These are phyloP conservation scores for Xylota segnis DNA, from an alignment of 2,888 invertebrate species.

Conservation along the genomic window DNA sequence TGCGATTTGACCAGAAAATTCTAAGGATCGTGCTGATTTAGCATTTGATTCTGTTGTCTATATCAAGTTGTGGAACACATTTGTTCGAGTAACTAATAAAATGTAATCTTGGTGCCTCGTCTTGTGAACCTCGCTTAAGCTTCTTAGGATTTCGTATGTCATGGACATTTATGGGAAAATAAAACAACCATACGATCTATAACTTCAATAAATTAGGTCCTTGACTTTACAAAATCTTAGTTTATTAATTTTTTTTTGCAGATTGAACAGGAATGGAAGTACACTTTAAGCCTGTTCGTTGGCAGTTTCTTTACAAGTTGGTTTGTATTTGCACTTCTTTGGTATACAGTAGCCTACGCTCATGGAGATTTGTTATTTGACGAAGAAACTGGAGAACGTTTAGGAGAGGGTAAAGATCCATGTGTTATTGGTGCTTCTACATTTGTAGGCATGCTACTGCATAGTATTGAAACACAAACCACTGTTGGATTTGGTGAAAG, in stretches of 20 bases:
- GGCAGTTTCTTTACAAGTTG: constrained; percentile 93
- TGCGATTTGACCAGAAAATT: no score
- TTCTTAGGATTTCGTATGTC: no score
- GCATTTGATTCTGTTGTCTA: no score
- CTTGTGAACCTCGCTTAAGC: no score
- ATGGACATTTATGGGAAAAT: no score
- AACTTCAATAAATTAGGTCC: neutral
- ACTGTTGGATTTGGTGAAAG: constrained; percentile 94
- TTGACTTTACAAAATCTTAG: neutral
- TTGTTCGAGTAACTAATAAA: no score
- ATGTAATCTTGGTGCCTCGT: no score
- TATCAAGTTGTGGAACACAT: no score
- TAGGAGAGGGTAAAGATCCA: constrained; percentile 84
- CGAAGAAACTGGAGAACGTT: constrained; percentile 83
- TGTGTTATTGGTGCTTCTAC: constrained; percentile 87
- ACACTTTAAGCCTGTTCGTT: constrained; percentile 94
- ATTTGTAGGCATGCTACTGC: constrained; percentile 89
- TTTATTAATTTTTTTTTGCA: constrained; percentile 85
- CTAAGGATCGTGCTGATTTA: no score
- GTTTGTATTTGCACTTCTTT: constrained; percentile 91
- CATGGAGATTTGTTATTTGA: constrained; percentile 91
- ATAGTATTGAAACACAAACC: constrained; percentile 94
- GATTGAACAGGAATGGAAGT: constrained; percentile 93
- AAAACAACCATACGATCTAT: no score
- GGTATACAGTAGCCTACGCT: constrained; percentile 90